These are phyloP conservation scores for Eilema depressum DNA, from an alignment of 2,888 invertebrate species.

Conservation along the genomic window DNA sequence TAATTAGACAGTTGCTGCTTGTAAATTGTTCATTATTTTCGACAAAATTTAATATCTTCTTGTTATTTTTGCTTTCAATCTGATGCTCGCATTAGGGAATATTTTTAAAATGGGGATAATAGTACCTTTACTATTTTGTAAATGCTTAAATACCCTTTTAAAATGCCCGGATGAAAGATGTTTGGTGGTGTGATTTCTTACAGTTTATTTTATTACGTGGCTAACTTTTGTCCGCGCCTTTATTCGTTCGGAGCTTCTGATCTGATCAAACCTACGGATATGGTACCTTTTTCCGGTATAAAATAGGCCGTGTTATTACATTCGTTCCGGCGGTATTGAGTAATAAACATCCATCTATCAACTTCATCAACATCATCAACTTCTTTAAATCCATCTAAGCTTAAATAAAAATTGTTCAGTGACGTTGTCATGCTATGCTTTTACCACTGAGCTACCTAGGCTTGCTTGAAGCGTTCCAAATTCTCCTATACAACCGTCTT, in stretches of 20 bases:
- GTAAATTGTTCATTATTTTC: neutral
- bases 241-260: neutral
- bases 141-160: neutral
- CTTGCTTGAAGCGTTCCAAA: too few species aligned
- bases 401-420: too few species aligned
- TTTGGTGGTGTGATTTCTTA: neutral
- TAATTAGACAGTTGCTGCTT: neutral
- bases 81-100: neutral
- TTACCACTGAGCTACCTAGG: too few species aligned
- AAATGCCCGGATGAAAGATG: neutral
- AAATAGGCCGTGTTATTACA: too few species aligned
- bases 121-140: neutral
- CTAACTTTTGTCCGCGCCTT: neutral
- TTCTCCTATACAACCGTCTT: too few species aligned
- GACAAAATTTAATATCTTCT: neutral
- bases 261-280: neutral
- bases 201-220: neutral
- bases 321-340: neutral
- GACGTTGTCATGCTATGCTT: too few species aligned
- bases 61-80: neutral
- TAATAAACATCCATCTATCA: too few species aligned
- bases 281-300: too few species aligned
- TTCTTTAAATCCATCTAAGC: too few species aligned
- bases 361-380: too few species aligned
- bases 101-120: neutral